Evolutionary conservation across 2,888 invertebrate species (phyloP), one percentile per base, ranked within the genome.

Genomic region (Vandiemenella viatica): DNA sequence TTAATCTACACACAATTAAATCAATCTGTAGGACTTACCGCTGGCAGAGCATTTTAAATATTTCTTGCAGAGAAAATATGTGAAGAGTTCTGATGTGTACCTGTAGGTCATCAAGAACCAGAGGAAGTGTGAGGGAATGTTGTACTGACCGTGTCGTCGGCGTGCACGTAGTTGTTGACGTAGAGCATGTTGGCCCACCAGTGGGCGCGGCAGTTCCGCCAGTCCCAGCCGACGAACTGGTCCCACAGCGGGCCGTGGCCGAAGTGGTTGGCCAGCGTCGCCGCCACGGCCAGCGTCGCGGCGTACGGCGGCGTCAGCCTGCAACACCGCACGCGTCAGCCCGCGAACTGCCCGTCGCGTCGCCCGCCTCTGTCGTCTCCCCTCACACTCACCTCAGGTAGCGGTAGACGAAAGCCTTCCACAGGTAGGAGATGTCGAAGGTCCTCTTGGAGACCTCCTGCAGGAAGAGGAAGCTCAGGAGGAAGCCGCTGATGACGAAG

Each of bases 171-270:
- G 44, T 50, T 50, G 43, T 50, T 50, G 23, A 50, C 21, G 40
- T 48, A 50, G 10, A 50, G 40, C n/a, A 50, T 20, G 17, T 47
- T 48, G 19, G 48, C 23, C 50, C 50, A 50, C 50, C 50, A 50
- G 38, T 47, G 37, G n/a, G n/a, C 18, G 26, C 41, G 43, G 19
- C 50, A 50, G 38, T 43, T 37, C 10, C 26, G 13, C 4, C 16
- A 15, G 15, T 47, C 44, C 10, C n/a, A 32, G 19, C 13, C 37
- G 6, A 50, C 47, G n/a, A 26, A 16, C 2, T 10, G 6, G 21
- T 37, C 15, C 50, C 47, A 48, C 19, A 48, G n/a, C 17, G 50
- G 50, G 7, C 50, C 50, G 16, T 15, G 15, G 5, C 38, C 43
- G n/a, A 50, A 13, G 5, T 37, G 43, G 8, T 21, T 40, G 13